phyloP scores from a whole-genome alignment of 2,888 invertebrate species.

The Marronus borbonicus region DNA sequence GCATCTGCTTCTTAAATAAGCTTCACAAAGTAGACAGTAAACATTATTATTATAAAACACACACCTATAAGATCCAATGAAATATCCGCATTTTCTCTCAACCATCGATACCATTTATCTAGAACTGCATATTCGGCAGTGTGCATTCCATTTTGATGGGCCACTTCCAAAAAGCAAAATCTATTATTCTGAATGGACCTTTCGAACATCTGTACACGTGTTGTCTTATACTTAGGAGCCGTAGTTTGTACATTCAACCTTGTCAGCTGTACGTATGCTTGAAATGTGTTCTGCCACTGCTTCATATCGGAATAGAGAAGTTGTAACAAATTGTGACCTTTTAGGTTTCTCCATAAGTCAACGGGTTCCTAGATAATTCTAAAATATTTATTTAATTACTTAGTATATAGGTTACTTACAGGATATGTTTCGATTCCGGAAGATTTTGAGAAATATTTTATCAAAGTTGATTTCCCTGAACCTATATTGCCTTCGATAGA shows the following conservation, averaged over 20 bases:
- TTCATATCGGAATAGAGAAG: conserved; percentile 89
- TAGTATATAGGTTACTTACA: conserved; percentile 60
- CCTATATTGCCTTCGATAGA: conserved; percentile 71
- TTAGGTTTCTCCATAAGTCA: conserved; percentile 86
- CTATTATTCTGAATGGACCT: conserved; percentile 90
- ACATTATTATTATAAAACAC: conserved; percentile 49
- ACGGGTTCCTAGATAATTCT: conserved; percentile 80
- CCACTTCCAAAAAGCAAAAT: conserved; percentile 82
- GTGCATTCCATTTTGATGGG: conserved; percentile 79
- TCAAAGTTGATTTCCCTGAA: conserved; percentile 70
- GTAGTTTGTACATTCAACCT: conserved; percentile 86
- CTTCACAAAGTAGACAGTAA: too few species aligned
- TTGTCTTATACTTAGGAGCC: conserved; percentile 71
- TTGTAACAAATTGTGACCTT: conserved; percentile 86
- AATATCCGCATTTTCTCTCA: conserved; percentile 80
- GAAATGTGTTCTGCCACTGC: conserved; percentile 90
- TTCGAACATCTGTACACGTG: conserved; percentile 90
- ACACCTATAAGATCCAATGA: conserved; percentile 90
- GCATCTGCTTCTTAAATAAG: too few species aligned
- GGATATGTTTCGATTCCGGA: conserved; percentile 67
- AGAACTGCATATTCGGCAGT: conserved; percentile 86
- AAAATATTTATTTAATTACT: background rate
- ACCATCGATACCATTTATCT: conserved; percentile 90
- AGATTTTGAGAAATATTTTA: conserved; percentile 67
- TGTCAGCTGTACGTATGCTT: conserved; percentile 92